These are phyloP conservation scores for Folsomia manolachei DNA, from an alignment of 2,888 invertebrate genomes.

Conservation along the genomic window DNA sequence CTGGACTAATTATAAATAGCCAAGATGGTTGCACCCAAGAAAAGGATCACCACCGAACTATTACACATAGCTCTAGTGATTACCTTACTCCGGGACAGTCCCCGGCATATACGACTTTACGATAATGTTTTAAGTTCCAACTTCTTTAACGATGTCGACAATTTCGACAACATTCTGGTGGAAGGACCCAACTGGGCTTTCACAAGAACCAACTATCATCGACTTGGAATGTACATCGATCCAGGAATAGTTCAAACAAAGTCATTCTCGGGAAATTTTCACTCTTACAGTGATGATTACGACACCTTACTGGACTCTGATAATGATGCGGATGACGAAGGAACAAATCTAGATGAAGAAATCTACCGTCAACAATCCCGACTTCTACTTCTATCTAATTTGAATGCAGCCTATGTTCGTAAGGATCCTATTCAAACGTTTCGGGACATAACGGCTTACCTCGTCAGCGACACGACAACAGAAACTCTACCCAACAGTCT, in stretches of 20 bases:
- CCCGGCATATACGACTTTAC: slow-evolving; percentile 24
- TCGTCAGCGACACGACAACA: slow-evolving; percentile 45
- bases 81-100: slow-evolving; percentile 41
- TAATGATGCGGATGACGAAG: slow-evolving; percentile 17
- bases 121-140: slow-evolving; percentile 36
- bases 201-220: slow-evolving; percentile 40
- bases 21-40: slow-evolving; percentile 37
- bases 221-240: slow-evolving; percentile 22
- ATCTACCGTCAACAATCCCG: slow-evolving; percentile 38
- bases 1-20: neutral
- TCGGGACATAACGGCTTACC: slow-evolving; percentile 49
- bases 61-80: slow-evolving; percentile 47
- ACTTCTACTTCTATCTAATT: slow-evolving; percentile 29
- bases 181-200: slow-evolving; percentile 45
- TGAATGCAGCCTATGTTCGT: slow-evolving; percentile 23
- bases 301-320: slow-evolving; percentile 14
- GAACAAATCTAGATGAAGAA: slow-evolving; percentile 30
- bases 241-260: slow-evolving; percentile 35
- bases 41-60: slow-evolving; percentile 43
- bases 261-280: slow-evolving; percentile 20
- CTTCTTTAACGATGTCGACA: slow-evolving; percentile 37
- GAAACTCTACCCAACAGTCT: neutral
- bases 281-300: slow-evolving; percentile 12
- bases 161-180: slow-evolving; percentile 20
- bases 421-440: slow-evolving; percentile 34